phyloP scores from a whole-genome alignment of 2,888 invertebrate genomes.

The Drosophila putrida region DNA sequence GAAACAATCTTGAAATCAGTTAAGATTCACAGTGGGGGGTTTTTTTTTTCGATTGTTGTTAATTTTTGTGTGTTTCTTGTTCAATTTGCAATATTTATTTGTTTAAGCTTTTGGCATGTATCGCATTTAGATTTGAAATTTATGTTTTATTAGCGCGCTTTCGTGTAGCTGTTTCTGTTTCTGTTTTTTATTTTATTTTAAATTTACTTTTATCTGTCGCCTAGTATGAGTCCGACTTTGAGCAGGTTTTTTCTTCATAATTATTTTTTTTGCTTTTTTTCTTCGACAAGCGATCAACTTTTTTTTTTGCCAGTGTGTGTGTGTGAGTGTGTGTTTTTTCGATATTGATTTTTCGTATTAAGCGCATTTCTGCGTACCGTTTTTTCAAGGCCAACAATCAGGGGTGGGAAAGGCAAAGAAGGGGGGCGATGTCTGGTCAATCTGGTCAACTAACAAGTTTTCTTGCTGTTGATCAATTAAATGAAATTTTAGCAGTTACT shows the following conservation, averaged over 20 bases:
- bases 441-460: conserved; percentile 70
- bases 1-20: conserved; percentile 13
- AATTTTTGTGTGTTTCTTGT: conserved; percentile 2
- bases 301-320: conserved; percentile 29
- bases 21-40: conserved; percentile 1
- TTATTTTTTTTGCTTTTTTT: conserved; percentile 17
- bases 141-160: conserved; percentile 59
- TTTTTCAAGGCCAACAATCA: conserved; percentile 76
- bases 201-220: conserved; percentile 47
- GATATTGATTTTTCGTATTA: conserved; percentile 81
- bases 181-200: conserved; percentile 14
- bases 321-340: conserved; percentile 49
- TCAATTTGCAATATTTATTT: conserved; percentile 42
- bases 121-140: conserved; percentile 37
- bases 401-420: conserved; percentile 20
- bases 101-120: conserved; percentile 26
- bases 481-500: conserved; percentile 53
- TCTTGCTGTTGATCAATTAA: conserved; percentile 70
- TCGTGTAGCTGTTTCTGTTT: conserved; percentile 49
- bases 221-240: conserved; percentile 55
- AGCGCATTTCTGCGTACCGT: conserved; percentile 79
- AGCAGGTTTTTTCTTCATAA: conserved; percentile 62
- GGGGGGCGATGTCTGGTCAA: conserved; percentile 47
- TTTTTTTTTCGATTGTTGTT: conserved; percentile 21
- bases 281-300: conserved; percentile 44